These are phyloP conservation scores for Calameuta filiformis DNA, from an alignment of 2,888 invertebrate genomes.

Conservation along the genomic window DNA sequence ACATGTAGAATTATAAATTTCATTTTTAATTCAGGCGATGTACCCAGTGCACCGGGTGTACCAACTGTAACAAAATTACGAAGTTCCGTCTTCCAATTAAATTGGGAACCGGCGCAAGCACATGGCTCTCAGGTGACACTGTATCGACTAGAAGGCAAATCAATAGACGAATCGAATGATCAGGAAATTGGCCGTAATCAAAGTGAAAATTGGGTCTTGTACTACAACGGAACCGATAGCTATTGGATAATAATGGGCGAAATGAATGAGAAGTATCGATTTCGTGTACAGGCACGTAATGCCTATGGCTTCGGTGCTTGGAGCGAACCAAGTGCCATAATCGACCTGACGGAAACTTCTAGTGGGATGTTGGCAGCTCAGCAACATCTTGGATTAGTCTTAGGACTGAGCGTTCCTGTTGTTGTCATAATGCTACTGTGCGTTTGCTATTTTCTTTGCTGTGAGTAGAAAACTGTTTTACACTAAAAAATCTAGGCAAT, in stretches of 20 bases:
- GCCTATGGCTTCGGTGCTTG: slow-evolving; percentile 84
- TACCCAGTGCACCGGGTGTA: slow-evolving; percentile 82
- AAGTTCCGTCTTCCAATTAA: slow-evolving; percentile 80
- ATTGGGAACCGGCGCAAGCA: slow-evolving; percentile 82
- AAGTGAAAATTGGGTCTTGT: slow-evolving; percentile 69
- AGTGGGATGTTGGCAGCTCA: slow-evolving; percentile 65
- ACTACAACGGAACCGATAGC: slow-evolving; percentile 84
- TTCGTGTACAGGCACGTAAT: slow-evolving; percentile 84
- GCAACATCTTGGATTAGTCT: slow-evolving; percentile 70
- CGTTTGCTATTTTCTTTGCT: slow-evolving; percentile 67
- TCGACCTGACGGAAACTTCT: slow-evolving; percentile 69
- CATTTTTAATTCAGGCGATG: slow-evolving; percentile 71
- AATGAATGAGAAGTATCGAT: slow-evolving; percentile 73
- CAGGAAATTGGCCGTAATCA: slow-evolving; percentile 33
- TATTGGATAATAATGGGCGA: slow-evolving; percentile 80
- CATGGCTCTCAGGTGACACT: slow-evolving; percentile 80
- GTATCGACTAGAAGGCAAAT: slow-evolving; percentile 81
- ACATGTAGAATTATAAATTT: neutral
- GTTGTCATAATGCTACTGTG: slow-evolving; percentile 58
- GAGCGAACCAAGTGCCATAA: slow-evolving; percentile 75
- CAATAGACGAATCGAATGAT: slow-evolving; percentile 44
- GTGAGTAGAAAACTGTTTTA: slow-evolving; percentile 64
- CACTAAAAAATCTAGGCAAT: neutral
- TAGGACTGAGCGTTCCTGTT: slow-evolving; percentile 74
- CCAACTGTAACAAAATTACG: slow-evolving; percentile 80